Evolutionary conservation across 64 coral and sea anemone genomes (phyloP).

Genomic region (Montipora capricornis): DNA sequence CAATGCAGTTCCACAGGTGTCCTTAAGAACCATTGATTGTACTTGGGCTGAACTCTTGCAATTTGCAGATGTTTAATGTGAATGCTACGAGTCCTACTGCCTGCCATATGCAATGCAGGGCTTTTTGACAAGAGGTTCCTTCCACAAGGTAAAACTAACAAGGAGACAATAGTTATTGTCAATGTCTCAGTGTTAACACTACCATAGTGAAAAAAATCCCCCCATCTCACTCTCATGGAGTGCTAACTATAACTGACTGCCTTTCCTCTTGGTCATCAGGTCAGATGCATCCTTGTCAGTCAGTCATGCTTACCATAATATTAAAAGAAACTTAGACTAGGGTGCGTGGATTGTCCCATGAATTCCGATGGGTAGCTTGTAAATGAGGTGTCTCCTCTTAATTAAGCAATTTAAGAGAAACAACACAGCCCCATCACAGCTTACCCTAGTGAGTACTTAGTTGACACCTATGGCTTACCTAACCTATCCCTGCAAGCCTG

Average conservation of each 20-base stretch:
- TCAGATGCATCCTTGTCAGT: background rate
- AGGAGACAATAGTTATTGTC: too few species aligned
- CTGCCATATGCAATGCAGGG: background rate
- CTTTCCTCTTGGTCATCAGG: background rate
- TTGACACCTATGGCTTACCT: background rate
- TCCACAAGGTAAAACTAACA: too few species aligned
- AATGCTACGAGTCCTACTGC: background rate
- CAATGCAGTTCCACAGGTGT: too few species aligned
- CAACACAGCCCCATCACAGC: background rate
- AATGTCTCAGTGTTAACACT: background rate
- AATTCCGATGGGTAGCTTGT: background rate
- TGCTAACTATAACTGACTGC: background rate
- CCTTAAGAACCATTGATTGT: too few species aligned
- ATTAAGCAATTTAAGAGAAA: too few species aligned
- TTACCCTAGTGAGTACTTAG: background rate
- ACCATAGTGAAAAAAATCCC: background rate
- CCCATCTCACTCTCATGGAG: background rate
- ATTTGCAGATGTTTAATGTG: too few species aligned
- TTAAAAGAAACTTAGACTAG: background rate
- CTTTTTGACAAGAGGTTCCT: background rate
- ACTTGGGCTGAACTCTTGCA: too few species aligned
- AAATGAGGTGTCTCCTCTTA: background rate
- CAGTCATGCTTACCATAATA: background rate
- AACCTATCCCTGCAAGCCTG: too few species aligned
- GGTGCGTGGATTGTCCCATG: constrained; percentile 31